Percentiles rank a stretch among this genome's conserved stretches.
phyloP scores from a whole-genome alignment of 2,888 invertebrate genomes.

The Diarsia mendica region DNA sequence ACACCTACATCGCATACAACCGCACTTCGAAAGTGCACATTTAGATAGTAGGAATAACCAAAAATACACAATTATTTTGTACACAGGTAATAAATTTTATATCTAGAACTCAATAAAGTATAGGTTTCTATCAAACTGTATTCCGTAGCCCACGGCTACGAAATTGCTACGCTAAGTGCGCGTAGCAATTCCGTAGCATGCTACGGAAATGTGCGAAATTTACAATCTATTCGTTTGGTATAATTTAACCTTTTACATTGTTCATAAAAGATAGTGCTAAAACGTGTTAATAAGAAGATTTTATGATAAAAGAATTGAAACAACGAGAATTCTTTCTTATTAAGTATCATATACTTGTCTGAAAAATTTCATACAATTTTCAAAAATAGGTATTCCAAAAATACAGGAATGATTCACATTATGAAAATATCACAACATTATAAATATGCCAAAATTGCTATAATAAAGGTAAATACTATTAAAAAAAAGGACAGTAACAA shows the following conservation, averaged over 20 bases:
- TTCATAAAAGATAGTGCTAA: background rate
- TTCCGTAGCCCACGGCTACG: slow-evolving; percentile 35
- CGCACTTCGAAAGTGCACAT: background rate
- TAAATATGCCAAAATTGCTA: slow-evolving; percentile 87
- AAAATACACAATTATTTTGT: background rate
- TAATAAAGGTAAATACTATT: slow-evolving; percentile 87
- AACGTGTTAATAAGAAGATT: background rate
- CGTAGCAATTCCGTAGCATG: background rate
- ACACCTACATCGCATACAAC: background rate
- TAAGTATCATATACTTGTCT: slow-evolving; percentile 85
- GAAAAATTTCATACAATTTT: slow-evolving; percentile 87
- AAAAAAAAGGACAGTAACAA: slow-evolving; percentile 84
- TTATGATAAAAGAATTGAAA: slow-evolving; percentile 61
- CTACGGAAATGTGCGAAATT: slow-evolving; percentile 29
- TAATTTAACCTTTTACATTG: background rate
- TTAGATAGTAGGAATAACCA: background rate
- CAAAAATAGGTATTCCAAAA: slow-evolving; percentile 87
- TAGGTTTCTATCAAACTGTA: background rate
- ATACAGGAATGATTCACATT: slow-evolving; percentile 87
- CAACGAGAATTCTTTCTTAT: slow-evolving; percentile 71
- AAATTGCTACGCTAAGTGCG: slow-evolving; percentile 36
- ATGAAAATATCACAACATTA: slow-evolving; percentile 87
- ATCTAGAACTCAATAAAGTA: background rate
- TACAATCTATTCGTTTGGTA: background rate
- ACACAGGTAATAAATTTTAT: too few relatives aligned